Conservation (phyloP, 2,888 invertebrate genomes). For the Apotomis turbidana region DNA sequence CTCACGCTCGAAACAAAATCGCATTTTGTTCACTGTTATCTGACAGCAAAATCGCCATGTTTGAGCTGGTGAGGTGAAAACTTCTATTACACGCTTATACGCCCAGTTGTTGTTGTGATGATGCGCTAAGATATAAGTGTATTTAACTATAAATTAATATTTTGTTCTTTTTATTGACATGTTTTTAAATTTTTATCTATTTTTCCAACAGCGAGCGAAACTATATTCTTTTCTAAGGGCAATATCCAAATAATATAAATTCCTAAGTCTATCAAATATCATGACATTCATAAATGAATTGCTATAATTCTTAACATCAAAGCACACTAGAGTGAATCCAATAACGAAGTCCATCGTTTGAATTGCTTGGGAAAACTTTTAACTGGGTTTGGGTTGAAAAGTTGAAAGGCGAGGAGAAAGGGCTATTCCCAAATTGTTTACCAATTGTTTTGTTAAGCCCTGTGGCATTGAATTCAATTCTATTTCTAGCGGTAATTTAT, state of each 20-base stretch:
- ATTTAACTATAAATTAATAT: no score
- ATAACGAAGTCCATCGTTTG: constrained; percentile 11
- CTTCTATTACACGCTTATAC: no score
- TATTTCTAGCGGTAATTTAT: constrained; percentile 32
- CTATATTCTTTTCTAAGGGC: no score
- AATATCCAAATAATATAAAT: not conserved
- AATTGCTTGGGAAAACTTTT: constrained; percentile 5
- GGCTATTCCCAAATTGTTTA: not conserved
- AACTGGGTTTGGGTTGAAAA: not conserved
- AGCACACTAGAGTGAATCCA: not conserved
- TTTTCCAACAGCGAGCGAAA: no score
- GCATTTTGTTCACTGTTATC: no score
- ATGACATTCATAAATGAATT: not conserved
- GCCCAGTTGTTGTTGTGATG: no score
- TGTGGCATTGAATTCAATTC: constrained; percentile 7
- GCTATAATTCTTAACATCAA: constrained; percentile 10
- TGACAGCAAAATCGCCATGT: no score
- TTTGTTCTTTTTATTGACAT: no score
- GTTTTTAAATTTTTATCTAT: no score
- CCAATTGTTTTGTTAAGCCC: constrained; percentile 9
- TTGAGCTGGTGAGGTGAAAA: no score
- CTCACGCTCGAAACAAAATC: no score
- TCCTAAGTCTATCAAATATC: constrained; percentile 3
- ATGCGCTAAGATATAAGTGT: no score
- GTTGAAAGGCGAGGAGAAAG: not conserved